Evolutionary conservation across 2,888 invertebrate species (phyloP).

Genomic region (Xestoiulus laeticollis): DNA sequence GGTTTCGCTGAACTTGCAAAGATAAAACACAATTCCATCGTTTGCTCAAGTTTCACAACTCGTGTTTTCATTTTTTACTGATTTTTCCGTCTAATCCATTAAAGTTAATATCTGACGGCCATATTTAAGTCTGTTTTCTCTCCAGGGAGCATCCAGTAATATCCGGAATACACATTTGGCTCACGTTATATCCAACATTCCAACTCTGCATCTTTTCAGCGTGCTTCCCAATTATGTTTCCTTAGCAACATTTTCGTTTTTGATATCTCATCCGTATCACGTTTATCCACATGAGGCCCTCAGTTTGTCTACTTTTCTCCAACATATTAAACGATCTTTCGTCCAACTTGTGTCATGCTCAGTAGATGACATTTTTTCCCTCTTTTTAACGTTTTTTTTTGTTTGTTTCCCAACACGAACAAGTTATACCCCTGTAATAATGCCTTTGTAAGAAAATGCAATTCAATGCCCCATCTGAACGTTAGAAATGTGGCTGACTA

Average conservation of each 20-base stretch:
- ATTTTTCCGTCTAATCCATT: background rate
- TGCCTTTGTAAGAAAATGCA: background rate
- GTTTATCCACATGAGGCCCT: conserved; percentile 36
- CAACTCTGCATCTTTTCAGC: conserved; percentile 32
- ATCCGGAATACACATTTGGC: conserved; percentile 5
- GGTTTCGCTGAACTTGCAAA: background rate
- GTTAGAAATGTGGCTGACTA: too few relatives aligned
- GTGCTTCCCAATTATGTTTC: conserved; percentile 25
- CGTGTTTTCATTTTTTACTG: conserved; percentile 21
- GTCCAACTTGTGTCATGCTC: background rate
- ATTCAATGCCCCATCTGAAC: too few relatives aligned
- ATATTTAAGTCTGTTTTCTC: conserved; percentile 34
- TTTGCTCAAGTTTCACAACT: conserved; percentile 30
- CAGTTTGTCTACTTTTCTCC: conserved; percentile 27
- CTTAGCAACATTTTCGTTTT: conserved; percentile 31
- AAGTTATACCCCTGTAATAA: background rate
- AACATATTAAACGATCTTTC: conserved; percentile 27
- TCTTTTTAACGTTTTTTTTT: background rate
- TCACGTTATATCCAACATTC: conserved; percentile 24
- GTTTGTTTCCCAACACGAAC: background rate
- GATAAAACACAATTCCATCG: conserved; percentile 27
- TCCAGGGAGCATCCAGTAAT: background rate
- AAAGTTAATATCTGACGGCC: conserved; percentile 15
- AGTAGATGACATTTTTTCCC: conserved; percentile 5
- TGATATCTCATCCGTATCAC: conserved; percentile 43